Evolutionary conservation across 1,140 invertebrate genomes (phyloP).

Genomic region (Ips nitidus): DNA sequence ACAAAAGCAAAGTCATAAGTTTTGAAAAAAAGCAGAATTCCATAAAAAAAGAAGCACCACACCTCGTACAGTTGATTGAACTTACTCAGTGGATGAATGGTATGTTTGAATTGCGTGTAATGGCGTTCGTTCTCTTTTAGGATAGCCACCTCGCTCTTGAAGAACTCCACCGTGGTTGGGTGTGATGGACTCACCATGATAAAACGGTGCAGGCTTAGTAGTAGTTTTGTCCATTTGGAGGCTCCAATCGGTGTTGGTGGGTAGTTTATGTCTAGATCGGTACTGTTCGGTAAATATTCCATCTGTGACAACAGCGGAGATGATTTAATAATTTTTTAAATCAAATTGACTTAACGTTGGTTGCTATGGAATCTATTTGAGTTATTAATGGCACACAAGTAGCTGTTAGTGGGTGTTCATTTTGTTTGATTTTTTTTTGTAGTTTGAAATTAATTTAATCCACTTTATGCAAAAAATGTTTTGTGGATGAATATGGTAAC

Average conservation of each 20-base stretch:
- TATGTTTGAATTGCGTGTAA: constrained; percentile 24
- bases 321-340: too few relatives aligned
- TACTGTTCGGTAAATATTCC: too few relatives aligned
- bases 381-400: too few relatives aligned
- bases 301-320: too few relatives aligned
- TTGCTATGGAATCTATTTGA: too few relatives aligned
- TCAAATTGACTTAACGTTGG: too few relatives aligned
- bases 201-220: background rate
- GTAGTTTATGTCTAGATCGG: background rate
- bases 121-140: constrained; percentile 45
- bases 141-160: constrained; percentile 36
- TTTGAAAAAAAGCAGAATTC: constrained; percentile 21
- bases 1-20: constrained; percentile 20
- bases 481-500: too few relatives aligned
- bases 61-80: constrained; percentile 34
- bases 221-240: background rate
- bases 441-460: too few relatives aligned
- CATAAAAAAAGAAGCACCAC: constrained; percentile 30
- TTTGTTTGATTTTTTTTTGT: too few relatives aligned
- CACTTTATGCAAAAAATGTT: too few relatives aligned
- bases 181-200: constrained; percentile 9
- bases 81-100: constrained; percentile 39
- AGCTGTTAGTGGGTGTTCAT: too few relatives aligned
- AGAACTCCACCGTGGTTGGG: constrained; percentile 24
- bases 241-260: background rate